These are phyloP conservation scores for Nomada ferruginata DNA, from an alignment of 2,888 invertebrate genomes.

Conservation along the genomic window DNA sequence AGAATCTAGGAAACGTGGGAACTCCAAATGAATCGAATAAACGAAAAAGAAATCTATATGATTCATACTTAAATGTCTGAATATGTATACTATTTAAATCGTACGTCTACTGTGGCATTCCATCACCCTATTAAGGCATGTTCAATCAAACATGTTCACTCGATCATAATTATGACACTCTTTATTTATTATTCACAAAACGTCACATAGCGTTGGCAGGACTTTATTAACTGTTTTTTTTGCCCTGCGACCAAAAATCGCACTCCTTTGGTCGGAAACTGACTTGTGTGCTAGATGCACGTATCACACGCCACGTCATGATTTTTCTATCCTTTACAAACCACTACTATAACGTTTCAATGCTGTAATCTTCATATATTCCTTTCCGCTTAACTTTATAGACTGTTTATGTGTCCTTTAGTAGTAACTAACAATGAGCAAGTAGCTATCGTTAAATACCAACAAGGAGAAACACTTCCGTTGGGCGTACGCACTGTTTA, in stretches of 20 bases:
- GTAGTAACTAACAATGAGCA: slow-evolving; percentile 1
- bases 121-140: not conserved
- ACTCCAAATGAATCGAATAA: not conserved
- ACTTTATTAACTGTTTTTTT: slow-evolving; percentile 14
- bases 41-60: not conserved
- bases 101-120: slow-evolving; percentile 8
- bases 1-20: not conserved
- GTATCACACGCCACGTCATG: slow-evolving; percentile 64
- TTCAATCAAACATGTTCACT: slow-evolving; percentile 14
- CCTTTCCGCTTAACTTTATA: slow-evolving; percentile 32
- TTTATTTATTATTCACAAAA: slow-evolving; percentile 38
- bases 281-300: slow-evolving; percentile 41
- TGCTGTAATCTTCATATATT: slow-evolving; percentile 59
- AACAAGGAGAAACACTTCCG: slow-evolving; percentile 3
- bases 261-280: slow-evolving; percentile 22
- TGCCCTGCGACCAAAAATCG: slow-evolving; percentile 10
- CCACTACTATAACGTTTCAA: slow-evolving; percentile 46
- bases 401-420: slow-evolving; percentile 14
- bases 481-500: slow-evolving; percentile 1
- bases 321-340: slow-evolving; percentile 41
- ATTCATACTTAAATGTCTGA: slow-evolving; percentile 13
- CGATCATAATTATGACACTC: slow-evolving; percentile 9
- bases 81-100: slow-evolving; percentile 28
- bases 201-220: slow-evolving; percentile 5
- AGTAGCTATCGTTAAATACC: slow-evolving; percentile 3